Evolutionary conservation across 2,113 vertebrate species (phyloP).

Genomic region (Procavia capensis): DNA sequence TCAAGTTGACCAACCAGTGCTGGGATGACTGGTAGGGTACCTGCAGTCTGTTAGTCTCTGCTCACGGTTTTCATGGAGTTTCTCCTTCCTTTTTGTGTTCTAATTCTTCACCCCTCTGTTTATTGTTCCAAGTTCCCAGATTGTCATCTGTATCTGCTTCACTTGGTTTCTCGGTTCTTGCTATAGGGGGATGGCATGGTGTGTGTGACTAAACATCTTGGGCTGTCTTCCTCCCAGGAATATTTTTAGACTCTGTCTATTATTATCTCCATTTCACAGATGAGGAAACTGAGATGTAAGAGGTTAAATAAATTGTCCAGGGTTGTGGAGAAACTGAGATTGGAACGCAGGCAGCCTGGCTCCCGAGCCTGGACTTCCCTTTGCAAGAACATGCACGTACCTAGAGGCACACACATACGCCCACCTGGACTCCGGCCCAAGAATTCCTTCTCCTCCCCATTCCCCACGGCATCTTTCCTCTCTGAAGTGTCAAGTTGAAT

Average conservation of each 20-base stretch:
- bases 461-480: neutral
- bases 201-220: too few relatives aligned
- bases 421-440: neutral
- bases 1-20: too few relatives aligned
- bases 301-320: neutral
- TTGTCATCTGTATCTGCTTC: too few relatives aligned
- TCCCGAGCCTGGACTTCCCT: neutral
- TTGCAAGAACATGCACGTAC: fast-evolving
- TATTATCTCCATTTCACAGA: neutral
- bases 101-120: too few relatives aligned
- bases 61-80: too few relatives aligned
- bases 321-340: too few relatives aligned
- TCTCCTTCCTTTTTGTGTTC: too few relatives aligned
- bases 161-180: too few relatives aligned
- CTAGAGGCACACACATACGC: neutral
- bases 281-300: neutral
- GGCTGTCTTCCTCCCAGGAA: neutral
- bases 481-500: neutral
- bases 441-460: neutral
- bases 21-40: too few relatives aligned
- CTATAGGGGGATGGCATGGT: too few relatives aligned
- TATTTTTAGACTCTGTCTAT: fast-evolving
- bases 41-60: too few relatives aligned
- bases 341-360: neutral
- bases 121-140: too few relatives aligned